Evolutionary conservation across 2,797 vertebrate genomes (phyloP), one percentile per base, ranked within the genome.

Genomic region (Enteromius anoplus): DNA sequence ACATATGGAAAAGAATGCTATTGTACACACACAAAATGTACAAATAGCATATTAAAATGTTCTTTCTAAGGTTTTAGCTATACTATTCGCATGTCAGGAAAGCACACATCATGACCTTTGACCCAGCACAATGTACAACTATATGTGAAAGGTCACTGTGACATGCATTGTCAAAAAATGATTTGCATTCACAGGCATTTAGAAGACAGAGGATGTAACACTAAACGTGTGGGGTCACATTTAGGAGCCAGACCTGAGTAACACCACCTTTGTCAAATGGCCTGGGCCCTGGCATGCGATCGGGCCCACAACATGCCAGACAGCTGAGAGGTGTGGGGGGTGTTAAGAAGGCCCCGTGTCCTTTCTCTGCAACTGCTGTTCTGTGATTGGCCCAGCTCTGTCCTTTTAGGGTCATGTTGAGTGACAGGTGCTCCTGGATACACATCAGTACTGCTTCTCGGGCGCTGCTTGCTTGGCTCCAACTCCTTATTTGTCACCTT

Each of bases 331-430:
- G 78, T 68, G 80, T 17, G 80, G 84, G 84, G 32, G 78, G 70
- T 51, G 79, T 66, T 71, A 85, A 66, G 47, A 87, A 32, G 64
- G 37, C 72, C 83, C 73, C 82, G 85, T 90, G 91, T 91, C 83
- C 86, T 90, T 90, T 89, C 89, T 89, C 83, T 90, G 87, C 90
- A 87, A 90, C 89, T 89, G 89, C 83, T 42, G 80, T 83, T 65
- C 76, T 91, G 90, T 92, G 93, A 95, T 95, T 94, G 95, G 95
- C 91, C 92, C 91, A 85, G 53, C 84, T 84, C 89, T 95, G 88
- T 95, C 95, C 95, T 95, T 95, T 92, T 95, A 95, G 92, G 95
- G 95, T 89, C 92, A 89, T 94, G 86, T 86, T 90, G 91, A 88
- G 89, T 87, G 89, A 92, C 93, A 93, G 91, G 92, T 94, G 92